Evolutionary conservation across 2,888 invertebrate species (phyloP).

Genomic region (Thyatira batis): DNA sequence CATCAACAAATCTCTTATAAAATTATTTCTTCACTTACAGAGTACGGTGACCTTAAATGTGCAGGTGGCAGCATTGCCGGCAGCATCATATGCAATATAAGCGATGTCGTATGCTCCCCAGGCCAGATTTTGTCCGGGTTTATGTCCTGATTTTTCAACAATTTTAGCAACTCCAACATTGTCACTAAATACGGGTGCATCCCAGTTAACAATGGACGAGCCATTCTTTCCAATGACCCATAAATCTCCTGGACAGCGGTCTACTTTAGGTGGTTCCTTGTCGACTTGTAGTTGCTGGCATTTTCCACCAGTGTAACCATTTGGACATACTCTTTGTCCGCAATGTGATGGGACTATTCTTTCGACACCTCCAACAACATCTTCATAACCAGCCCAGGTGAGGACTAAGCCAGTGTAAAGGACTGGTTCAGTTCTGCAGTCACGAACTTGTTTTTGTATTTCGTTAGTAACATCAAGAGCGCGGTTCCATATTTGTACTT

Average conservation of each 20-base stretch:
- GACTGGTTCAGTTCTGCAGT: conserved; percentile 95
- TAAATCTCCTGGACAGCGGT: conserved; percentile 95
- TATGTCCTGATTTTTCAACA: conserved; percentile 92
- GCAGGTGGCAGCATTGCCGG: conserved; percentile 95
- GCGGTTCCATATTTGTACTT: conserved; percentile 96
- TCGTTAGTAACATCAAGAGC: conserved; percentile 95
- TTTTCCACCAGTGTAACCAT: conserved; percentile 92
- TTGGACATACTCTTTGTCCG: conserved; percentile 93
- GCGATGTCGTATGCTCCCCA: conserved; percentile 97
- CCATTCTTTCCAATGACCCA: conserved; percentile 97
- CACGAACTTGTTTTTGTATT: conserved; percentile 96
- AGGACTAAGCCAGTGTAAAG: conserved; percentile 92
- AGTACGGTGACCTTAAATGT: conserved; percentile 95
- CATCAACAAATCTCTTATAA: too few relatives aligned
- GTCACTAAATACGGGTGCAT: conserved; percentile 94
- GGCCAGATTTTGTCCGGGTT: conserved; percentile 92
- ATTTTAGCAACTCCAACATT: conserved; percentile 91
- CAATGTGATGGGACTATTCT: conserved; percentile 95
- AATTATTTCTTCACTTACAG: conserved; percentile 81
- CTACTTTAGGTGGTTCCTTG: conserved; percentile 92
- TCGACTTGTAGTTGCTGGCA: conserved; percentile 93
- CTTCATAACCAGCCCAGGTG: conserved; percentile 97
- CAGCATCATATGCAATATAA: conserved; percentile 96
- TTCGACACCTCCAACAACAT: conserved; percentile 93
- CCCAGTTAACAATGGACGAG: conserved; percentile 94